These are phyloP conservation scores for Drosophila yooni DNA, from an alignment of 2,888 invertebrate genomes.

Conservation along the genomic window DNA sequence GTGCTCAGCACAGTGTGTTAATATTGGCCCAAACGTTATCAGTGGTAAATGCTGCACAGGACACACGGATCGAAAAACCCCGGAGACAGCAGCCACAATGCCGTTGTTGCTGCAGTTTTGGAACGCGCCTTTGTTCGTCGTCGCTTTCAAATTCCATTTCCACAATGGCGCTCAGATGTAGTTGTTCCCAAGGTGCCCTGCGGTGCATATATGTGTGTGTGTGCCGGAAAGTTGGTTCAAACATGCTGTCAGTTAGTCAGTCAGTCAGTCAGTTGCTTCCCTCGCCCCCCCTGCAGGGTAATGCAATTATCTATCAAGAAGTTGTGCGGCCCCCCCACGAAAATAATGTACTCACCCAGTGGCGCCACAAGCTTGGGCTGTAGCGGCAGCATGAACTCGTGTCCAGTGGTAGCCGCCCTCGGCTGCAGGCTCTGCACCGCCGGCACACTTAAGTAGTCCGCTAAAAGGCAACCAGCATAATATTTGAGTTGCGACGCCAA, in stretches of 20 bases:
- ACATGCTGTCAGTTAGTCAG: conserved; percentile 26
- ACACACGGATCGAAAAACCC: conserved; percentile 2
- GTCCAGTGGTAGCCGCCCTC: conserved; percentile 89
- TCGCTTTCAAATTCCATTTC: conserved; percentile 30
- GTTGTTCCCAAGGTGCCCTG: conserved; percentile 18
- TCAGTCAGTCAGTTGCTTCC: conserved; percentile 1
- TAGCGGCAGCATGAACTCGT: conserved; percentile 89
- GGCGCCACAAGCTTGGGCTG: conserved; percentile 88
- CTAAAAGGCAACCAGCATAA: conserved; percentile 80
- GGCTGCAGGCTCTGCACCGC: conserved; percentile 88
- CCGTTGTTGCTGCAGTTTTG: conserved; percentile 8
- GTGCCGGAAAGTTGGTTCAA: conserved; percentile 64
- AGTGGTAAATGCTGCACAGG: conserved; percentile 33
- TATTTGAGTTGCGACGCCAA: conserved; percentile 39
- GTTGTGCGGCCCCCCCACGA: conserved; percentile 10
- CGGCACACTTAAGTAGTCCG: conserved; percentile 86
- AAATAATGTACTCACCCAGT: conserved; percentile 80
- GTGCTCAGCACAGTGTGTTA: conserved; percentile 24
- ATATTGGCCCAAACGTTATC: conserved; percentile 53
- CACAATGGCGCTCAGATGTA: conserved; percentile 61
- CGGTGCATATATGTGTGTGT: conserved; percentile 10
- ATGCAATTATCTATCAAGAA: conserved; percentile 63
- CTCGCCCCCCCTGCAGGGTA: conserved; percentile 9
- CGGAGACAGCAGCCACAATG: conserved; percentile 31
- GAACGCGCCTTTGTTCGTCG: conserved; percentile 26